Evolutionary conservation across 2,797 vertebrate species (phyloP), one percentile per base, ranked within the genome.

Genomic region (Schizopygopsis pylzovi): DNA sequence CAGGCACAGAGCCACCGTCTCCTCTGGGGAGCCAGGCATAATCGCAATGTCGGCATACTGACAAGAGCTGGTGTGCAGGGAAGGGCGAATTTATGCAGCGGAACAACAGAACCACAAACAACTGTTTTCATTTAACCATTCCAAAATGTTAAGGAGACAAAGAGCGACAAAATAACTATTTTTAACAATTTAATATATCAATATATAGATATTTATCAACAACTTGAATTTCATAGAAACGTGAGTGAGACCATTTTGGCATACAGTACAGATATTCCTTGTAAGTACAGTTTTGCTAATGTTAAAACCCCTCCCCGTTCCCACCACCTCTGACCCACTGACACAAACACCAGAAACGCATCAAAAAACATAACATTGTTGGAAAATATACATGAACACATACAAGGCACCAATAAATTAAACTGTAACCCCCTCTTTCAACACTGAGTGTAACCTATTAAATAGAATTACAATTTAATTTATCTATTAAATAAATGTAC

Each of bases 121-220:
- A 68, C 68, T 56, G 65, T 65, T 61, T 47, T 75, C 49, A 81
- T 65, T 20, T 61, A 65, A 41, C 41, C 39, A 79, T 49, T 70
- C n/a, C 39, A 49, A 54, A 72, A 20, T 41, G 54, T 43, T 37
- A 54, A 28, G 49, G 13, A 71, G 11, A 56, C 39, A 43, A 63
- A 15, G 52, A 61, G 52, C 65, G 84, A 85, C 37, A 88, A 28
- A 59, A 73, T 4, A 39, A n/a, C 59, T 13, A 28, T 88, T 89
- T 89, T 90, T 65, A 85, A 79, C 93, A 96, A 95, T 96, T 96
- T 96, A 96, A 95, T 96, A 95, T 96, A 96, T 95, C 94, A 96
- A 96, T 96, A 96, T 96, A 96, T 96, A 96, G 95, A 96, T 95
- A 95, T 96, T 95, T 96, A 96, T 95, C 94, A 96, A 96, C 95